These are phyloP conservation scores for Athetis lepigone DNA, from an alignment of 2,888 invertebrate species.

Conservation along the genomic window DNA sequence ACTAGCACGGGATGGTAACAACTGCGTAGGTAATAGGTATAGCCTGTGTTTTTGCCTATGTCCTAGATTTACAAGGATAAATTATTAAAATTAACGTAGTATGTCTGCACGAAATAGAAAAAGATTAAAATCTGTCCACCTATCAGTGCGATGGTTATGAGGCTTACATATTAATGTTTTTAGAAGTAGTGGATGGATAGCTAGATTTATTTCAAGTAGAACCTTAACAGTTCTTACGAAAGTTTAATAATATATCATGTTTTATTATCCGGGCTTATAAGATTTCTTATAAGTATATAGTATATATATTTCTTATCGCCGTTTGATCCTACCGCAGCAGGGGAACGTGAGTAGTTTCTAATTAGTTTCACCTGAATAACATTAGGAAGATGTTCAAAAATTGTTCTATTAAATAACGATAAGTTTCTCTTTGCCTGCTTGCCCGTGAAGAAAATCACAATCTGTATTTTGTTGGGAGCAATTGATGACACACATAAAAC, in stretches of 20 bases:
- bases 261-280: conserved; percentile 7
- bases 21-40: conserved; percentile 22
- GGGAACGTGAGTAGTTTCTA: conserved; percentile 24
- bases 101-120: neutral
- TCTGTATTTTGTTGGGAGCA: neutral
- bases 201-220: neutral
- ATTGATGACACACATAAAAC: conserved; percentile 32
- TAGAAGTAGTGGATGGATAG: no score
- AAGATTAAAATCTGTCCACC: neutral
- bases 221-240: neutral
- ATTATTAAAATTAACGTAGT: conserved; percentile 6
- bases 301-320: no score
- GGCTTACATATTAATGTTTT: neutral
- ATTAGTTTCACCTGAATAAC: conserved; percentile 27
- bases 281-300: conserved; percentile 20
- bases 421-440: neutral
- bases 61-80: conserved; percentile 17
- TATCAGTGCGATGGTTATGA: neutral
- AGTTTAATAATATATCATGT: conserved; percentile 1
- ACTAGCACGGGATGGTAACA: conserved; percentile 51
- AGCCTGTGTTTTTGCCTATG: conserved; percentile 18
- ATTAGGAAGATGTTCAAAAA: conserved; percentile 3
- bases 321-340: conserved; percentile 17
- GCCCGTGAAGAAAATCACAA: neutral
- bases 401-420: neutral